Base-by-base conservation (phyloP, 2,888 invertebrate species). In the Hemicrepidius hirtus region DNA sequence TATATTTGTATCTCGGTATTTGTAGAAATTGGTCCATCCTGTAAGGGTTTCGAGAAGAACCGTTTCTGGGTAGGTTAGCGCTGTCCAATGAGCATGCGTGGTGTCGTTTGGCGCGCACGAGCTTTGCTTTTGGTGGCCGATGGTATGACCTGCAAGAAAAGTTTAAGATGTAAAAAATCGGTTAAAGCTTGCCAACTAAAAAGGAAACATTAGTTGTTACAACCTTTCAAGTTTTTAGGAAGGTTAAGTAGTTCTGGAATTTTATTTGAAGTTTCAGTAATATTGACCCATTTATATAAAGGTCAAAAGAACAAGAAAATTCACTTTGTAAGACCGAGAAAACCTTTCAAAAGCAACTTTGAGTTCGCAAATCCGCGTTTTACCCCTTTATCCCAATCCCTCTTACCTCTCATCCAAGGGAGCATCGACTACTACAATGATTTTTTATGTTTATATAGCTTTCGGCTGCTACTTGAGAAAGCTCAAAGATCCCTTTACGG, bases 241-340 rank as follows among this genome's bases (percentile, higher is more conserved):
- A 10, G 12, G 13, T 16, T 63, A 46, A 63, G 63, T 12, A 63
- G 63, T 46, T 46, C 16, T 16, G 32, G 44, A 20, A 63, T 63
- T 63, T 32, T 18, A 35, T 63, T 63, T 46, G 63, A 63, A 63
- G 18, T 63, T 68, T 68, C 41, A 46, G 50, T 12, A 63, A 62
- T 76, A 74, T 77, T 63, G 76, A 75, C 76, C 75, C 71, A 70
- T 74, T 75, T 72, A 72, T 68, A 73, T 66, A 74, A n/a, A 74
- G 72, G 75, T 76, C 75, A 71, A 68, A 62, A 59, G 75, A 76
- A 79, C 79, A 78, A 76, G 79, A 73, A 78, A 78, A 79, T 65
- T 77, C 79, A 79, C 79, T 79, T 78, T 76, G 76, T 73, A 73
- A 75, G 76, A 78, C 76, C 77, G 73, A 67, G 75, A 71, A 78